Evolutionary conservation across 2,888 invertebrate species (phyloP), one percentile per base, ranked within the genome.

Genomic region (Ditula angustiorana): DNA sequence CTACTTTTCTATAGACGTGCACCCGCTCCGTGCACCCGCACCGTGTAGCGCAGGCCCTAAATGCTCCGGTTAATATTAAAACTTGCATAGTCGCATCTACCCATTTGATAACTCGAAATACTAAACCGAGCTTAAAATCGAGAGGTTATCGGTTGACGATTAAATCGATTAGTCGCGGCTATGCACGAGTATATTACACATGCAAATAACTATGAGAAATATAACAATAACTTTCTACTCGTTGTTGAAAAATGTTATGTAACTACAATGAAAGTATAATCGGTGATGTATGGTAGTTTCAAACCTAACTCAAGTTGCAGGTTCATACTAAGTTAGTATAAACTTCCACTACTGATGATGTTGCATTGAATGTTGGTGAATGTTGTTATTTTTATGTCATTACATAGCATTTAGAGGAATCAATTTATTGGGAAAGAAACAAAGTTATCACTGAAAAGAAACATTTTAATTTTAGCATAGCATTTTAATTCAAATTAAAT

Each of bases 151-250:
- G 30, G 19, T 21, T 5, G 19, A 23, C 46, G 23, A 23, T 23
- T 46, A 1, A 16, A 50, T 7, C 69, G 71, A 78, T 78, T 78
- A 8, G 76, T 35, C 66, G 53, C 35, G 46, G 55, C 41, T 53
- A 70, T 66, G 69, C 77, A 78, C 74, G 75, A 75, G 75, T 26
- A 7, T 5, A 21, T 46, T n/a, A n/a, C 46, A 46, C n/a, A 50
- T 30, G 30, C 50, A 21, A 30, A 50, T 19, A 28, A 50, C 30
- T 30, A 7, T 5, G 10, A 50, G 28, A 50, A 19, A 19, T 50
- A 50, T 30, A 50, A 50, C 50, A 50, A 30, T 50, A 19, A 50
- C 50, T 50, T 50, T 50, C 50, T 50, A 41, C 8, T 41, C 2
- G n/a, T n/a, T n/a, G n/a, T n/a, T n/a, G 16, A 13, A 23, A 46